A percentile compares a stretch with the other conserved stretches of the same genome.
phyloP scores from a whole-genome alignment of 2,113 vertebrate species.

The Desmodus rotundus region DNA sequence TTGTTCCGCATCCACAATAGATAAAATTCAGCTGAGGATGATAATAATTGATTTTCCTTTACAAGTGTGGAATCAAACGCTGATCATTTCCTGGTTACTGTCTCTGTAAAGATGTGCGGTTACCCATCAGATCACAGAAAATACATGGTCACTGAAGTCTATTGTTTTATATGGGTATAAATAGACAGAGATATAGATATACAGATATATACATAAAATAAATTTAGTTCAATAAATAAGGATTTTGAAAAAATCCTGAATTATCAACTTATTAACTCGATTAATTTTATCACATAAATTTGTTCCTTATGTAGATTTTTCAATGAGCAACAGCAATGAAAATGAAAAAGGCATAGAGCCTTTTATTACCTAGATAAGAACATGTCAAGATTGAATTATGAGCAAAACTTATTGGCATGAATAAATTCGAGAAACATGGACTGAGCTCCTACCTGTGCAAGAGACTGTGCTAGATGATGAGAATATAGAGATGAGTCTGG shows the following conservation, averaged over 20 bases:
- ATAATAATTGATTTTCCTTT: neutral
- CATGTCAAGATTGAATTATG: neutral
- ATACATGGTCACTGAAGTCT: neutral
- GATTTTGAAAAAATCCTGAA: neutral
- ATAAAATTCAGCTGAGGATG: neutral
- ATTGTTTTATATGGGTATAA: neutral
- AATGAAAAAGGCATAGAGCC: neutral
- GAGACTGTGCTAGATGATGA: neutral
- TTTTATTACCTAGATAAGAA: neutral
- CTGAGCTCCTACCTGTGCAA: neutral
- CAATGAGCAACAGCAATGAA: neutral
- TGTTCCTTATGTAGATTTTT: neutral
- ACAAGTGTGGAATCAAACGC: neutral
- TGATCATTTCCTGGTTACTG: neutral
- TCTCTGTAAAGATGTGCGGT: neutral
- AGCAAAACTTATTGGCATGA: neutral
- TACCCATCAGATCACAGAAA: neutral
- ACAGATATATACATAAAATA: neutral
- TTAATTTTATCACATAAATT: neutral
- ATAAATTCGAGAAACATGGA: neutral
- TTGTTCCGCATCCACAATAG: neutral
- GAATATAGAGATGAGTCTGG: neutral
- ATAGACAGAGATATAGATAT: neutral
- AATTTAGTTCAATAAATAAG: neutral
- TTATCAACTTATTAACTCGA: neutral